Base-by-base conservation (phyloP, 2,888 invertebrate genomes). In the Arge pagana region DNA sequence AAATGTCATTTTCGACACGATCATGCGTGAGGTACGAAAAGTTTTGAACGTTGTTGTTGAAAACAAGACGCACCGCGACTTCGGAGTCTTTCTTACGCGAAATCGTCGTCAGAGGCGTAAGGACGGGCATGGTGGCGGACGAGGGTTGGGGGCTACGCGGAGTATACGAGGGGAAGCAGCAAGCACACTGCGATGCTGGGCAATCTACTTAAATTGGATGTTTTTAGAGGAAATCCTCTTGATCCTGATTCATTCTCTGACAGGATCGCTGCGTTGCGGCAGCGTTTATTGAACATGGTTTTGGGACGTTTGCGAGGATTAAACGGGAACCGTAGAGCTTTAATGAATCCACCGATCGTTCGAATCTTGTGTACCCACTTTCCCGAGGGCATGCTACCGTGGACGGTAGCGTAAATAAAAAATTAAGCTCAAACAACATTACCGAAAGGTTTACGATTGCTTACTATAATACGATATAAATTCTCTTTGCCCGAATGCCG, bases 251-350 rank as follows among this genome's bases (percentile, higher is more conserved):
- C 59, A 48, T 55, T 53, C 51, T 56, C 53, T 55, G 57, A 64
- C 64, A 67, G 64, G 65, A 65, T 67, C 59, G 61, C 63, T 58
- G 54, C 59, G 62, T 61, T 61, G 60, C 62, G 62, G 66, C 62
- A 66, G 66, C 71, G 67, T 71, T 71, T 69, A 71, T 71, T 66
- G 71, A 71, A 71, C 69, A 71, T 71, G 70, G 65, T 67, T 65
- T 62, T 56, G 63, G 65, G 59, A 63, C 63, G 62, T 65, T 67
- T 65, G 56, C 62, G 65, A 54, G 66, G 69, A 70, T 69, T 69
- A 69, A 66, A 63, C 60, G 62, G 53, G 61, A 62, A 60, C 63
- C 59, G 58, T 56, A 52, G 58, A 58, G 70, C 67, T 69, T 69
- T 70, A 69, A 69, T 70, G 67, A 69, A 67, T 36, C 42, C 43